phyloP scores from a whole-genome alignment of 2,113 vertebrate species.

The Hiodon tergisus region DNA sequence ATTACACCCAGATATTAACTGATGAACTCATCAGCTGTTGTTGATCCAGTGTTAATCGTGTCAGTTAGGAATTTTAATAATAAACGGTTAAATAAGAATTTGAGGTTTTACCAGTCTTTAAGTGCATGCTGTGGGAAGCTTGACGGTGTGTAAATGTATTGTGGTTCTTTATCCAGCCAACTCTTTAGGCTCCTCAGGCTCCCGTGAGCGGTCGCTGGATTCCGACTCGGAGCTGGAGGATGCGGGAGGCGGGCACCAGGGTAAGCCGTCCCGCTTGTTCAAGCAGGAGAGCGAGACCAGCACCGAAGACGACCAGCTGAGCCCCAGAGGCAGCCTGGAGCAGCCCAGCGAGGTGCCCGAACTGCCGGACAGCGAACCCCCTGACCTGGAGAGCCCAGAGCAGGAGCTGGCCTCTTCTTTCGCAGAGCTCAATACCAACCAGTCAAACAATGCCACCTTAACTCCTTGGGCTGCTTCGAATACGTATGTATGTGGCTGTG shows the following conservation, averaged over 20 bases:
- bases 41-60: no score
- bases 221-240: constrained; percentile 78
- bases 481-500: not conserved
- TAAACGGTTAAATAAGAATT: not conserved
- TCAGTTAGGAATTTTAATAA: no score
- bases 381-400: not conserved
- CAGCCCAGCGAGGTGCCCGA: not conserved
- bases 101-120: not conserved
- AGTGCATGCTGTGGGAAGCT: not conserved
- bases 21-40: no score
- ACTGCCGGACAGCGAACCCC: not conserved
- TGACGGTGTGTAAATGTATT: not conserved
- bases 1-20: no score
- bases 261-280: not conserved
- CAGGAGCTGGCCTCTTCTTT: not conserved
- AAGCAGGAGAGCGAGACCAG: constrained; percentile 65
- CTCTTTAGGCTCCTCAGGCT: constrained; percentile 54
- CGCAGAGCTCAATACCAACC: not conserved
- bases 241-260: not conserved
- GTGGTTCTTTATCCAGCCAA: constrained; percentile 29
- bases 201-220: constrained; percentile 65
- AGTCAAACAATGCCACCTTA: no score
- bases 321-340: constrained; percentile 36
- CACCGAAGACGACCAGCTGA: constrained; percentile 57
- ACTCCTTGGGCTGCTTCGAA: not conserved